phyloP scores from a whole-genome alignment of 1,140 invertebrate species.

The Eulimnadia texana region DNA sequence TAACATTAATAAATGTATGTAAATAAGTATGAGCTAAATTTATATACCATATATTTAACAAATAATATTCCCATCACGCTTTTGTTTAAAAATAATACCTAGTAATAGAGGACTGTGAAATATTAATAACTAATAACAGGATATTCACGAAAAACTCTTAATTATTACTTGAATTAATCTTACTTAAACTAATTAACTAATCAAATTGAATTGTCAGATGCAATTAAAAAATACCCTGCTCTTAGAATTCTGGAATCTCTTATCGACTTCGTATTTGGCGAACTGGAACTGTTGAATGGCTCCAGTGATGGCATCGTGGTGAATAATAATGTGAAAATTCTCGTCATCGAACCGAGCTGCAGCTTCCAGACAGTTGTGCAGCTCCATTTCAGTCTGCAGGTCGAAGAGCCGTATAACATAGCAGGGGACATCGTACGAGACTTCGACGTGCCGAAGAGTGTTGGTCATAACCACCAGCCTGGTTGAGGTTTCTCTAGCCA shows the following conservation, averaged over 20 bases:
- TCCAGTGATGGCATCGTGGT: not conserved
- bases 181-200: too few species aligned
- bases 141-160: too few species aligned
- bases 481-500: not conserved
- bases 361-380: not conserved
- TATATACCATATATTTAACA: too few species aligned
- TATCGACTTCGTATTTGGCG: constrained; percentile 4
- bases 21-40: too few species aligned
- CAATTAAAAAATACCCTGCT: not conserved
- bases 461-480: constrained; percentile 2
- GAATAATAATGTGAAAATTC: not conserved
- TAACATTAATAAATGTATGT: too few species aligned
- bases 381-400: not conserved
- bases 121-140: too few species aligned
- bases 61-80: too few species aligned
- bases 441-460: constrained; percentile 5
- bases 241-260: not conserved
- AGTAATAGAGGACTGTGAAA: too few species aligned
- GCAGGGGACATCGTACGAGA: not conserved
- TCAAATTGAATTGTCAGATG: too few species aligned
- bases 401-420: not conserved
- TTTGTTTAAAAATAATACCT: too few species aligned
- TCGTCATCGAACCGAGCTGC: not conserved
- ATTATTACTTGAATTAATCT: too few species aligned
- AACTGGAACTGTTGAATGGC: constrained; percentile 7